These are phyloP conservation scores for Drosophila subsilvestris DNA, from an alignment of 2,888 invertebrate species.

Conservation along the genomic window DNA sequence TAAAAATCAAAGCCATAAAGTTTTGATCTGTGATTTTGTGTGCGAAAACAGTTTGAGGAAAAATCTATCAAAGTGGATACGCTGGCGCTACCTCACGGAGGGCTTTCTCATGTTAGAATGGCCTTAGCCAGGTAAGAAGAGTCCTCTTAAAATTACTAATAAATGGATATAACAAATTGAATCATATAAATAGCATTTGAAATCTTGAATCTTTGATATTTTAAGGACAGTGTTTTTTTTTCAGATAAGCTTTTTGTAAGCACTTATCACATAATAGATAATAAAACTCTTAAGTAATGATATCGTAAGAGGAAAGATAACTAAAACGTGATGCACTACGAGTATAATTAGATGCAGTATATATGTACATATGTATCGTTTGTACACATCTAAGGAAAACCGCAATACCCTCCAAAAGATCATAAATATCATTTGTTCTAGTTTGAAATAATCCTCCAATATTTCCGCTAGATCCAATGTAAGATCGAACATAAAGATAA, in stretches of 20 bases:
- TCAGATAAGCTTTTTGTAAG: constrained; percentile 12
- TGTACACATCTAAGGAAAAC: too few species aligned
- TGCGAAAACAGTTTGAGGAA: constrained; percentile 50
- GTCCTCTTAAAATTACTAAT: constrained; percentile 4
- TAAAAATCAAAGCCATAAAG: constrained; percentile 13
- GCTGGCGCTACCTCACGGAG: constrained; percentile 85
- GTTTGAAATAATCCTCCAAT: neutral
- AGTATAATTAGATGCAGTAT: too few species aligned
- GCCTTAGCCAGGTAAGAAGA: constrained; percentile 88
- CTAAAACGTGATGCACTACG: neutral
- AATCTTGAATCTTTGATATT: neutral
- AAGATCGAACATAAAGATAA: constrained; percentile 3
- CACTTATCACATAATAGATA: neutral
- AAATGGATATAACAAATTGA: neutral
- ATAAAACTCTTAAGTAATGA: neutral
- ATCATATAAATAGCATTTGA: neutral
- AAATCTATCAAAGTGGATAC: constrained; percentile 85
- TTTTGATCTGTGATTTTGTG: constrained; percentile 43
- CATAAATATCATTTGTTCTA: neutral
- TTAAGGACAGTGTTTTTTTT: neutral
- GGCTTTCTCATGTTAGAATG: constrained; percentile 88
- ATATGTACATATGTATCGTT: too few species aligned
- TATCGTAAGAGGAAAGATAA: neutral
- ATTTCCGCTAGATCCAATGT: constrained; percentile 11
- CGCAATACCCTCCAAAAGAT: neutral